Percentiles rank a stretch among this genome's conserved stretches.
phyloP scores from a whole-genome alignment of 2,797 vertebrate genomes.

The Bucorvus abyssinicus region DNA sequence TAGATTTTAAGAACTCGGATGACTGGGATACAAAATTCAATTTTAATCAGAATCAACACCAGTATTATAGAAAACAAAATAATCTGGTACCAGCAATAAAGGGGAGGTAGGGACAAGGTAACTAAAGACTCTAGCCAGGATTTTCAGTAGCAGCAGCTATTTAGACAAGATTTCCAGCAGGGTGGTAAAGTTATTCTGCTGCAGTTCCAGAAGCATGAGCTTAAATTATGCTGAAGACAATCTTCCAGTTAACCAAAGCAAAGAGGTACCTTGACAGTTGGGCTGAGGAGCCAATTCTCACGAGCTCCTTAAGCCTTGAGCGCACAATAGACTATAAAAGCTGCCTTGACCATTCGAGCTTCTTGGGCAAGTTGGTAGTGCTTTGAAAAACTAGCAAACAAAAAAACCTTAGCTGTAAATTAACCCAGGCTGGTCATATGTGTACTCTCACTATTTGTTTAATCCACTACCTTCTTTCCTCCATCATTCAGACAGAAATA shows the following conservation, averaged over 20 bases:
- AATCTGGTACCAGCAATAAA: neutral
- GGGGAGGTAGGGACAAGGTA: neutral
- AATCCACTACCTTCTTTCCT: neutral
- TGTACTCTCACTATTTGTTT: neutral
- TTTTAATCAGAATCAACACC: neutral
- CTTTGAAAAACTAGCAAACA: neutral
- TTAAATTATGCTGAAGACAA: neutral
- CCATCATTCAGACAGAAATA: neutral
- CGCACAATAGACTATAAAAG: neutral
- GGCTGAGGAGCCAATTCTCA: neutral
- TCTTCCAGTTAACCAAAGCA: neutral
- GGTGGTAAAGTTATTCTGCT: neutral
- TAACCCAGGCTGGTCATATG: neutral
- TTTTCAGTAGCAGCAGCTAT: neutral
- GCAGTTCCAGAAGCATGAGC: neutral
- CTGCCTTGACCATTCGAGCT: accelerated
- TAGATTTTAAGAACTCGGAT: neutral
- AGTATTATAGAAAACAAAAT: neutral
- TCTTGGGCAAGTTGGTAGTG: neutral
- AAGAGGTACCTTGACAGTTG: neutral
- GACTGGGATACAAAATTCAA: neutral
- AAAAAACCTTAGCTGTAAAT: neutral
- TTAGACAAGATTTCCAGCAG: neutral
- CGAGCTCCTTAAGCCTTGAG: neutral
- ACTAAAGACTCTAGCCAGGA: neutral